Evolutionary conservation across 1,140 invertebrate genomes (phyloP), one percentile per base, ranked within the genome.

Genomic region (Drosophila eugracilis): DNA sequence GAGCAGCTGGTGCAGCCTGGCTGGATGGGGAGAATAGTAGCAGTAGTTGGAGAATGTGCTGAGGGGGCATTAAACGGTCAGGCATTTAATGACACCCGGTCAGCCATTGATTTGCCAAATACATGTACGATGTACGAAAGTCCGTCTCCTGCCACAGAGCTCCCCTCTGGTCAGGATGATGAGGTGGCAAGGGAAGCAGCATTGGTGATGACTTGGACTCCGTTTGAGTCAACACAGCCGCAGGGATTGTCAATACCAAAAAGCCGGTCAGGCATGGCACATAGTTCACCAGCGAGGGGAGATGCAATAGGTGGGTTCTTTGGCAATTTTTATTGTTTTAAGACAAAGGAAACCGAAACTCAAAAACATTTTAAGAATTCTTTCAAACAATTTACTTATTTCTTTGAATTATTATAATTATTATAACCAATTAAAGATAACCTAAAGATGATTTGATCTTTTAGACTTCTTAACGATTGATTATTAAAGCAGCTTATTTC

Each of bases 71-170:
- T 88, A 88, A 88, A 88, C 83, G 83, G 78, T 88, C 83, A 88
- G 86, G 54, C 83, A 80, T 88, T 88, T 88, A 88, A 88, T 88
- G 83, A 83, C 83, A 88, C 84, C 78, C 84, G 83, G 84, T 70
- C 78, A 83, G 75, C 58, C 83, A 88, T 88, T 88, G 83, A 88
- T 83, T 78, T 78, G 83, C 75, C 83, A 88, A 88, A 88, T 67
- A 80, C 75, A 75, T 80, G 76, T 55, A 52, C 60, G 28, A 48
- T n/a, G 57, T 57, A 52, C 54, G 50, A 53, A 32, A 41, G n/a
- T 12, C 2, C 10, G 57, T 37, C 45, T 37, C 26, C 22, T 4
- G 22, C 30, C 47, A 45, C 28, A 36, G 36, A 15, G 1, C 36
- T 17, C 36, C 3, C 36, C 1, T 39, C 15, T 4, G 1, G 14